Evolutionary conservation across 2,797 vertebrate genomes (phyloP), one percentile per base, ranked within the genome.

Genomic region (Mycteria americana): DNA sequence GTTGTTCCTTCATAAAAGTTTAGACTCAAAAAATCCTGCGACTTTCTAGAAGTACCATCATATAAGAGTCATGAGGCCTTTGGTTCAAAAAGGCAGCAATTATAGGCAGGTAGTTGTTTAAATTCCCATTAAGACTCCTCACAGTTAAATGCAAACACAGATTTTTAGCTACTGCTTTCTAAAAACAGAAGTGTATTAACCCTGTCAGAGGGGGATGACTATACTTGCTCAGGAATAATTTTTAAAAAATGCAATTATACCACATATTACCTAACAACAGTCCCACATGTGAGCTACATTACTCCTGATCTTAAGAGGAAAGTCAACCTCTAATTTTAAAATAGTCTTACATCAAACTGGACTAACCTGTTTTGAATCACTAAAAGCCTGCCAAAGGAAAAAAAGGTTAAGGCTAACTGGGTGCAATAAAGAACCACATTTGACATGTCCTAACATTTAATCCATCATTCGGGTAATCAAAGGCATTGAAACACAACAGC

Each of bases 401-500:
- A 89, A 39, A 96, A 92, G 25, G 70, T 91, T 85, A 92, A 78
- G 39, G 59, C n/a, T 83, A 83, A 56, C 64, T 46, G 46, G 25
- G 39, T 85, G 86, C 86, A 91, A 70, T 83, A 53, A 69, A 70
- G 63, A 92, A 63, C 39, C 43, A 69, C 68, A 48, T 48, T 45
- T 79, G 77, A 91, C 86, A 82, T 70, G 84, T 59, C 78, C 56
- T 54, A 87, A 80, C 60, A 77, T 89, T 82, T 67, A 89, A 92
- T 91, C 56, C 22, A 94, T 60, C 86, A 69, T 63, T 87, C 82
- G 60, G 86, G 31, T 89, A 73, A 92, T 76, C 92, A 93, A 91
- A 96, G 60, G 48, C 70, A 96, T 37, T 22, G 74, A 89, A 92
- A 85, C 41, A 57, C 60, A 75, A 74, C 33, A 51, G 81, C 84